Conservation (phyloP, 2,113 vertebrate species). For the Amphilophus citrinellus region DNA sequence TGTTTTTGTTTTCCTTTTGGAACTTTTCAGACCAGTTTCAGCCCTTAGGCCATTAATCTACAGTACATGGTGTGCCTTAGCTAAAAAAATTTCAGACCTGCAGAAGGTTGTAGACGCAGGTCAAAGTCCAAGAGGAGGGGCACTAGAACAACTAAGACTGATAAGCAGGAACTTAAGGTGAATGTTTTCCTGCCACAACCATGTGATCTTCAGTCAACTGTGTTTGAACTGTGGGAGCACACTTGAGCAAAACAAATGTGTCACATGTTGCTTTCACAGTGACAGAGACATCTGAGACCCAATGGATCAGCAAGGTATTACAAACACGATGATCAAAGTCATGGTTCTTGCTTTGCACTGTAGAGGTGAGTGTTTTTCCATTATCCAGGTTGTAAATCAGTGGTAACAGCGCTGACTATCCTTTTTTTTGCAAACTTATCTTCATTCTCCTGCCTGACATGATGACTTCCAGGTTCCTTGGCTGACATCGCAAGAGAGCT, state of each 20-base stretch:
- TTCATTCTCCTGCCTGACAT: not conserved
- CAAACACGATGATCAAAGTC: not conserved
- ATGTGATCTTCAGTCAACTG: not conserved
- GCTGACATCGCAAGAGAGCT: not conserved
- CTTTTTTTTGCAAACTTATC: not conserved
- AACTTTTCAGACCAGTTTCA: too few species aligned
- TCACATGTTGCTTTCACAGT: not conserved
- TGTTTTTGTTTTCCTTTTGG: too few species aligned
- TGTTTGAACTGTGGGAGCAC: not conserved
- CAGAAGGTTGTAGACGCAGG: not conserved
- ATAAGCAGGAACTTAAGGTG: not conserved
- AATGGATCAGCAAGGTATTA: constrained; percentile 14
- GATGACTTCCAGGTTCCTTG: constrained; percentile 16
- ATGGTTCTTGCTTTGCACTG: constrained; percentile 23
- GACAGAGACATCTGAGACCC: not conserved
- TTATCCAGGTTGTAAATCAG: not conserved
- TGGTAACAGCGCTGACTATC: not conserved
- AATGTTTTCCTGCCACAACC: not conserved
- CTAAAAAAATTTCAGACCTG: too few species aligned
- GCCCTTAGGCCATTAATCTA: too few species aligned
- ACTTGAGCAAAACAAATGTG: not conserved
- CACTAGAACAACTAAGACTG: not conserved
- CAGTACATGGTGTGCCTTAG: too few species aligned
- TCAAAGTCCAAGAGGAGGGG: constrained; percentile 4
- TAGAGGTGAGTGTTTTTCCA: constrained; percentile 20